Percentiles rank a stretch among this genome's conserved stretches.
phyloP scores from a whole-genome alignment of 2,113 vertebrate genomes.

The Capreolus pygargus region DNA sequence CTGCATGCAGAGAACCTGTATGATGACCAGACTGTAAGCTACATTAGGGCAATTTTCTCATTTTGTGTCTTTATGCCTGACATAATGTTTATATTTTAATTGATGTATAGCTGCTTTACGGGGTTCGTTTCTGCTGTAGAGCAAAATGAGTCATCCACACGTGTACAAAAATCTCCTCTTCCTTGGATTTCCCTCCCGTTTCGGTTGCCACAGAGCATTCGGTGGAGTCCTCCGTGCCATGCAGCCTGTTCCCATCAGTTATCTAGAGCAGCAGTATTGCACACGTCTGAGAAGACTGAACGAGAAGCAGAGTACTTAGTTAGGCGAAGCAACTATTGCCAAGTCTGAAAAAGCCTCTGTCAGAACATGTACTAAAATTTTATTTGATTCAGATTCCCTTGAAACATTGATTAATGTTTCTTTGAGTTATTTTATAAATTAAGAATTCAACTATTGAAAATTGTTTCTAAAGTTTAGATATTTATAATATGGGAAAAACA shows the following conservation, averaged over 20 bases:
- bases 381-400: not conserved
- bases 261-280: not conserved
- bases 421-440: not conserved
- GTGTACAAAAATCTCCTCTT: not conserved
- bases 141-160: not conserved
- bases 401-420: not conserved
- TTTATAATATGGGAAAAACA: not conserved
- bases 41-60: not conserved
- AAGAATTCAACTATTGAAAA: not conserved
- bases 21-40: not conserved
- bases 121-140: not conserved
- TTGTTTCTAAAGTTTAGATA: not conserved
- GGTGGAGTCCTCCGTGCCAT: accelerated
- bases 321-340: not conserved
- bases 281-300: not conserved
- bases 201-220: not conserved
- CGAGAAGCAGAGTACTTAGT: not conserved
- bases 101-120: not conserved
- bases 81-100: not conserved
- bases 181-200: not conserved
- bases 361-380: not conserved
- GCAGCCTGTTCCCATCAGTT: not conserved
- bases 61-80: not conserved
- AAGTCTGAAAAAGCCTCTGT: not conserved
- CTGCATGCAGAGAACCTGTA: not conserved